phyloP scores from a whole-genome alignment of 2,113 vertebrate species.

The Cebidichthys violaceus region DNA sequence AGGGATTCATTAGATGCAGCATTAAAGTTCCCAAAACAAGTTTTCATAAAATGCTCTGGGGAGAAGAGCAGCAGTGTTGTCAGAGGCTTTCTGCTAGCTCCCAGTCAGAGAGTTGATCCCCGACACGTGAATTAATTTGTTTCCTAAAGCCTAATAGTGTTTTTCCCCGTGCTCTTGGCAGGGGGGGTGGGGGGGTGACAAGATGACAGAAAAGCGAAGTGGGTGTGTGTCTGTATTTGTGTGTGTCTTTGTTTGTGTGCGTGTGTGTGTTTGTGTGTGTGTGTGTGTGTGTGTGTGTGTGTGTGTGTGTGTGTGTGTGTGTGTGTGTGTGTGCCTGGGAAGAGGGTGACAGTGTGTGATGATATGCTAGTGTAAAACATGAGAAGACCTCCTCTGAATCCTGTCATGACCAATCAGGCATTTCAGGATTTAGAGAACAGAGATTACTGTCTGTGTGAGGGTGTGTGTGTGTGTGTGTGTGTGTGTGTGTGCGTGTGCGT shows the following conservation, averaged over 20 bases:
- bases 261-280: neutral
- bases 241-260: constrained; percentile 1
- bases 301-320: constrained; percentile 2
- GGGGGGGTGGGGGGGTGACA: constrained; percentile 70
- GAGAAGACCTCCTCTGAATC: constrained; percentile 66
- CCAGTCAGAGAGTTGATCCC: constrained; percentile 70
- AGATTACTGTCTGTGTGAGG: constrained; percentile 32
- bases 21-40: constrained; percentile 72
- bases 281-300: neutral
- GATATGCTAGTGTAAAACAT: constrained; percentile 68
- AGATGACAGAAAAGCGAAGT: constrained; percentile 64
- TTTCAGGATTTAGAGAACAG: constrained; percentile 65
- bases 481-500: neutral
- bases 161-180: constrained; percentile 64
- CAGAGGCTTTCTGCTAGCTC: constrained; percentile 67
- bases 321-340: neutral
- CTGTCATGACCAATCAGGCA: constrained; percentile 75
- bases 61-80: constrained; percentile 63
- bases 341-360: constrained; percentile 47
- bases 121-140: constrained; percentile 80
- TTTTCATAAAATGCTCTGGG: constrained; percentile 67
- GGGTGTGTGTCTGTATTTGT: neutral
- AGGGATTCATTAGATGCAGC: constrained; percentile 66
- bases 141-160: constrained; percentile 74
- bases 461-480: constrained; percentile 3